A percentile compares a stretch with the other conserved stretches of the same genome.
These are phyloP conservation scores for Trogon melanurus DNA, from an alignment of 2,113 vertebrate genomes.

Conservation along the genomic window DNA sequence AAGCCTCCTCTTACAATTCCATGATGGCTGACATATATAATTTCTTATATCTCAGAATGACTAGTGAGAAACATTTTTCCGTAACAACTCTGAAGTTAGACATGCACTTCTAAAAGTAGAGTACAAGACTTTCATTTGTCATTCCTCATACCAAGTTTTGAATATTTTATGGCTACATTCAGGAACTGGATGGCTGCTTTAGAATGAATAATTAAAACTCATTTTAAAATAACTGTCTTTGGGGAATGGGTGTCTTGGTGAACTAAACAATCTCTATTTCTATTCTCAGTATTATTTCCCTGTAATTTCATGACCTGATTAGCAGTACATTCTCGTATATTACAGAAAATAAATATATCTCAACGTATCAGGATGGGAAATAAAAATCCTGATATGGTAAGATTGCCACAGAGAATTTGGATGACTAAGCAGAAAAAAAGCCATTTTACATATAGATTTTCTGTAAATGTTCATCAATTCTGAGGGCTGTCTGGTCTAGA, in stretches of 20 bases:
- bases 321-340: not conserved
- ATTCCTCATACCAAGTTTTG: constrained; percentile 34
- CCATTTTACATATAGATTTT: not conserved
- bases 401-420: not conserved
- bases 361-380: not conserved
- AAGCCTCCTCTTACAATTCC: not conserved
- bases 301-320: constrained; percentile 25
- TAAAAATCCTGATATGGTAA: not conserved
- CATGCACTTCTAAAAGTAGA: not conserved
- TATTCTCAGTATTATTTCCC: constrained; percentile 18
- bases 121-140: constrained; percentile 47
- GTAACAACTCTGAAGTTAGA: not conserved
- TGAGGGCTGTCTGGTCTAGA: not conserved
- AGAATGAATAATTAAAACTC: constrained; percentile 60
- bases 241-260: constrained; percentile 32
- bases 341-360: not conserved
- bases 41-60: not conserved
- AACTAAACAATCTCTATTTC: constrained; percentile 40
- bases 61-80: not conserved
- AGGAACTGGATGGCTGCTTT: constrained; percentile 10
- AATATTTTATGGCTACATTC: constrained; percentile 53
- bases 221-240: constrained; percentile 50
- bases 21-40: not conserved
- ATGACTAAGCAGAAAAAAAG: not conserved
- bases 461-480: not conserved